Conservation (phyloP, 2,888 invertebrate genomes). For the Leucophora obtusa region DNA sequence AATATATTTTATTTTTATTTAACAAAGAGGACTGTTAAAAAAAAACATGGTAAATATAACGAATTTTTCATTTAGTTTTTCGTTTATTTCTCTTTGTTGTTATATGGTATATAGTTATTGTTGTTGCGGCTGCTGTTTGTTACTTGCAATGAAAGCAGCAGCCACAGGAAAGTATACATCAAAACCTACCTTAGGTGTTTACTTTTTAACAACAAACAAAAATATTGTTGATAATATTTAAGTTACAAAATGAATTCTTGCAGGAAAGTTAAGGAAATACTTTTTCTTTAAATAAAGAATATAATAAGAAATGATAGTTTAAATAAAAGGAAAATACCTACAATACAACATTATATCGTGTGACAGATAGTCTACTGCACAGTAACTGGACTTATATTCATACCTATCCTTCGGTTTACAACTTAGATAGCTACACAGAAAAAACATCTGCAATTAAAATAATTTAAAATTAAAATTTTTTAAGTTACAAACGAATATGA, state of each 20-base stretch:
- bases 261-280: background rate
- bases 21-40: background rate
- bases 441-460: no score
- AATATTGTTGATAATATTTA: background rate
- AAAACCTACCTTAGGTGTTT: conserved; percentile 12
- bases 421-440: no score
- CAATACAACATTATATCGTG: background rate
- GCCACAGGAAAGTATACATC: conserved; percentile 3
- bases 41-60: background rate
- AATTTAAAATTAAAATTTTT: no score
- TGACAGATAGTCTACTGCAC: background rate
- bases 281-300: conserved; percentile 1
- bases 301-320: background rate
- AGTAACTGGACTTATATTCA: background rate
- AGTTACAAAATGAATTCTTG: background rate
- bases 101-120: background rate
- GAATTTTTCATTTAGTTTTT: conserved; percentile 1
- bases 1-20: background rate
- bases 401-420: no score
- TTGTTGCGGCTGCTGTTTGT: background rate
- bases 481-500: no score
- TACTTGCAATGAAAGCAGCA: background rate
- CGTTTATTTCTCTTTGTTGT: background rate
- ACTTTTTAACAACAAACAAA: background rate
- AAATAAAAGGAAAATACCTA: background rate